phyloP scores from a whole-genome alignment of 2,888 invertebrate genomes.

The Hyles lineata region DNA sequence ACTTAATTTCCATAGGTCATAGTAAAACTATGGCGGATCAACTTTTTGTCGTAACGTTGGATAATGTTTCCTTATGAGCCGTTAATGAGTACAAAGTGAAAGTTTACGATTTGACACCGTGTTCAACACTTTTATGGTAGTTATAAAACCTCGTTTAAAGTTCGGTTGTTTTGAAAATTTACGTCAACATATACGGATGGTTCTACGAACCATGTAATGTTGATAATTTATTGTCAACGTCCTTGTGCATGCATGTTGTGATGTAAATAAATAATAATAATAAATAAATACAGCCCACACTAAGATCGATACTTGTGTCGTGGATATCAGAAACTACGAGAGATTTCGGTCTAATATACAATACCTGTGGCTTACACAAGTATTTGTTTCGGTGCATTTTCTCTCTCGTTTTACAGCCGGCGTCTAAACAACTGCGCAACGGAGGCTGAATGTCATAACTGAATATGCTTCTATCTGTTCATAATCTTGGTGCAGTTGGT shows the following conservation, averaged over 20 bases:
- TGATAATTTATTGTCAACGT: slow-evolving; percentile 5
- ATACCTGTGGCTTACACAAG: too few relatives aligned
- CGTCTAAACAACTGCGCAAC: too few relatives aligned
- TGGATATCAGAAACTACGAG: too few relatives aligned
- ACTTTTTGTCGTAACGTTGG: slow-evolving; percentile 20
- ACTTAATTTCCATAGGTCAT: too few relatives aligned
- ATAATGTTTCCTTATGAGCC: slow-evolving; percentile 47
- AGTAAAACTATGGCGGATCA: slow-evolving; percentile 8
- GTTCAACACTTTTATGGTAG: slow-evolving; percentile 62
- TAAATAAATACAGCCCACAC: too few relatives aligned
- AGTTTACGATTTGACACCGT: slow-evolving; percentile 74
- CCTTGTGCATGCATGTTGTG: too few relatives aligned
- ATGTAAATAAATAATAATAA: background rate
- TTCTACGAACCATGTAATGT: background rate
- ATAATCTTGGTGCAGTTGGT: too few relatives aligned
- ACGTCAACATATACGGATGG: slow-evolving; percentile 5
- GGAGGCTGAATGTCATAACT: background rate
- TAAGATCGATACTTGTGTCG: too few relatives aligned
- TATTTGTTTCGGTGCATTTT: too few relatives aligned
- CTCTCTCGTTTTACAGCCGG: too few relatives aligned
- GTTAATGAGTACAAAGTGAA: slow-evolving; percentile 70
- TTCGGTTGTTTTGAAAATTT: slow-evolving; percentile 34
- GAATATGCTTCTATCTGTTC: background rate
- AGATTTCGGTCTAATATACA: too few relatives aligned
- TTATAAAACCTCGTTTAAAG: slow-evolving; percentile 56